Evolutionary conservation across 1,140 invertebrate species (phyloP), one percentile per base, ranked within the genome.

Genomic region (Orius insidiosus): DNA sequence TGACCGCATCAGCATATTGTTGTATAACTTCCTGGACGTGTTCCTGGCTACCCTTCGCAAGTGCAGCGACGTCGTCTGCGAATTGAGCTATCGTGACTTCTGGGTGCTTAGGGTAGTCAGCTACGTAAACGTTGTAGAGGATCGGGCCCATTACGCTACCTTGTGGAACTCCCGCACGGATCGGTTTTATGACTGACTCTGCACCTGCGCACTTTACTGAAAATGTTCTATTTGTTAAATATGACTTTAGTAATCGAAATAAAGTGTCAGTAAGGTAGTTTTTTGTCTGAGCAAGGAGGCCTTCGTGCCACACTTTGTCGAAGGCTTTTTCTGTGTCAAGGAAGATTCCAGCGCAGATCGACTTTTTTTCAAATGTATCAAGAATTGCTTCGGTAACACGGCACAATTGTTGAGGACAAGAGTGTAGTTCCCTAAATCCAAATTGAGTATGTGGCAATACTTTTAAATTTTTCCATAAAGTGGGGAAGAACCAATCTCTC

Each of bases 141-240:
- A 50, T 32, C 0, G 59, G 58, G 2, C 53, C 57, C 2, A 59
- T 37, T 14, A 56, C 54, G 37, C 54, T 57, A 6, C 60, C 57
- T 52, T 61, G 56, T 0, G 60, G 61, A 4, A 63, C 59, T 47
- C 48, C 54, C 11, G 44, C 43, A 11, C 36, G 36, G 36, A 38
- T 38, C 5, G 36, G 6, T 38, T 38, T 38, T 38, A 5, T 11
- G 10, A 11, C 10, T n/a, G 36, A 38, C 10, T 11, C 10, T 10
- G 36, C 36, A 11, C 15, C 10, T 5, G 5, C 10, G 11, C 15
- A 38, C 15, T 38, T 38, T 38, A 38, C 36, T 38, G 36, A 38
- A 14, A 7, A 38, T 13, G 36, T 38, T 38, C 6, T 38, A 6
- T 14, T 14, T 19, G 15, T 16, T 41, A 41, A 7, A 19, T 16